Percentiles rank a stretch among this genome's conserved stretches.
phyloP scores from a whole-genome alignment of 37 sponge, comb jelly and placozoan species.

The Haliclona indistincta region DNA sequence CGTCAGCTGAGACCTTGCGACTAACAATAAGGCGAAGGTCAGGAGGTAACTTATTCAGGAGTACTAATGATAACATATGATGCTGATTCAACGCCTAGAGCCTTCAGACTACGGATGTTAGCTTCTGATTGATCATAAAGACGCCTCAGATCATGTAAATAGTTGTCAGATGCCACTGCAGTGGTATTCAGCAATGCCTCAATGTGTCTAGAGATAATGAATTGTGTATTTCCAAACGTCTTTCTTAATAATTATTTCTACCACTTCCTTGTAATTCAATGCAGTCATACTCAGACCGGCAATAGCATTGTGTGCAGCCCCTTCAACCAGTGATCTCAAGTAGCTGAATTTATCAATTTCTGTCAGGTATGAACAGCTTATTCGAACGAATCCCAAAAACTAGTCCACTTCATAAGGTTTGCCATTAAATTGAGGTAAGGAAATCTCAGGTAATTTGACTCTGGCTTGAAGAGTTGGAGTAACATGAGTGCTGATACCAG shows the following conservation, averaged over 20 bases:
- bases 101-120: slow-evolving; percentile 38
- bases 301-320: no score
- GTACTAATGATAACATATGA: slow-evolving; percentile 39
- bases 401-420: no score
- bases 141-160: slow-evolving; percentile 3
- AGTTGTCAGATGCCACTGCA: slow-evolving; percentile 15
- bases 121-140: slow-evolving; percentile 30
- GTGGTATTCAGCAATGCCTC: slow-evolving; percentile 10
- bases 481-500: no score
- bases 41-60: slow-evolving; percentile 24
- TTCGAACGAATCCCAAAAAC: no score
- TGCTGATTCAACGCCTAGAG: slow-evolving; percentile 15
- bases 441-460: no score
- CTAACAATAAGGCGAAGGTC: slow-evolving; percentile 24
- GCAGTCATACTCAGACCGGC: slow-evolving; percentile 10
- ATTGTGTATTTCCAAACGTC: slow-evolving; percentile 42
- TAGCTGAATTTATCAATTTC: no score
- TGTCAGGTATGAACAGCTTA: no score
- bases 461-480: no score
- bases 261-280: slow-evolving; percentile 23
- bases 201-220: slow-evolving; percentile 39
- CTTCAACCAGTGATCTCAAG: no score
- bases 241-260: slow-evolving; percentile 17
- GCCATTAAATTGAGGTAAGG: no score
- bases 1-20: slow-evolving; percentile 5